Conservation (phyloP, 2,113 vertebrate species). For the Phrynosoma platyrhinos region DNA sequence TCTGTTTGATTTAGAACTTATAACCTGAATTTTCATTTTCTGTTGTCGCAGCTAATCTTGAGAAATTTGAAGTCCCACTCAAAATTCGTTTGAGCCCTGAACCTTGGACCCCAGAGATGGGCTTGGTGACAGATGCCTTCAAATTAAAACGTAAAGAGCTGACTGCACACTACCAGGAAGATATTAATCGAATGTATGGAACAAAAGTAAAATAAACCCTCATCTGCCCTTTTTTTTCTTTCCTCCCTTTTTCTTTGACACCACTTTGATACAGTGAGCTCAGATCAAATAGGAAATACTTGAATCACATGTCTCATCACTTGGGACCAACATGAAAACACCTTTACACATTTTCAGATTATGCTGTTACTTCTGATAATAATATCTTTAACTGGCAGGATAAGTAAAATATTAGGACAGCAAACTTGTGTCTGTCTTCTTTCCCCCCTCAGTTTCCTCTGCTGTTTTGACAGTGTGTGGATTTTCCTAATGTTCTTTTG, state of each 20-base stretch:
- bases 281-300: constrained; percentile 81
- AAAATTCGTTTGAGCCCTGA: constrained; percentile 93
- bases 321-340: constrained; percentile 72
- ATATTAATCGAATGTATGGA: constrained; percentile 94
- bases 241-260: constrained; percentile 6
- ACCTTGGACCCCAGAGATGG: constrained; percentile 94
- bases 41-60: constrained; percentile 83
- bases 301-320: constrained; percentile 76
- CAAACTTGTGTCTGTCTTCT: constrained; percentile 76
- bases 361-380: constrained; percentile 69
- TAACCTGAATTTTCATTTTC: neutral
- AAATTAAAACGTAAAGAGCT: constrained; percentile 96
- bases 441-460: constrained; percentile 58
- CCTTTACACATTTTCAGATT: constrained; percentile 64
- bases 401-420: constrained; percentile 77
- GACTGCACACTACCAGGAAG: constrained; percentile 86
- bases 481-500: constrained; percentile 66
- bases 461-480: constrained; percentile 71
- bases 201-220: constrained; percentile 75
- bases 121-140: constrained; percentile 96
- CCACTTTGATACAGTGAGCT: constrained; percentile 64
- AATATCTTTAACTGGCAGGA: constrained; percentile 69
- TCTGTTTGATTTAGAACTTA: neutral
- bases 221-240: neutral
- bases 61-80: constrained; percentile 93